phyloP scores from a whole-genome alignment of 1,140 invertebrate species.

The Galleria mellonella region DNA sequence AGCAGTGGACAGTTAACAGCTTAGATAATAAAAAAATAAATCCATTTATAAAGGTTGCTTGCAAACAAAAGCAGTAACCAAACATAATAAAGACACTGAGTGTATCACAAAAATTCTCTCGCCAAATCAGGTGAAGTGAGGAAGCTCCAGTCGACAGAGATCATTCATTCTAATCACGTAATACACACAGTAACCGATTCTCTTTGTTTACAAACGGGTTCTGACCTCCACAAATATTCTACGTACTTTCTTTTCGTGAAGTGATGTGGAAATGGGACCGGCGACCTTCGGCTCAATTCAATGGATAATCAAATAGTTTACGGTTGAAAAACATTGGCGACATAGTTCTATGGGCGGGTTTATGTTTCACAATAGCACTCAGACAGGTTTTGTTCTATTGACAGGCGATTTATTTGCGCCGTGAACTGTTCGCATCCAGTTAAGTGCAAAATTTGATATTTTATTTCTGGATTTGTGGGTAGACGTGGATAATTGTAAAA shows the following conservation, averaged over 20 bases:
- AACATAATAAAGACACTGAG: no score
- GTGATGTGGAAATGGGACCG: constrained; percentile 23
- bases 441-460: no score
- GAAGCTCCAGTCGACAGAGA: neutral
- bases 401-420: no score
- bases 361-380: constrained; percentile 19
- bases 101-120: no score
- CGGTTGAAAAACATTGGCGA: constrained; percentile 20
- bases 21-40: no score
- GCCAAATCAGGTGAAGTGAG: constrained; percentile 1
- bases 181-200: constrained; percentile 7
- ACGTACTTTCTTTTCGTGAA: constrained; percentile 11
- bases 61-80: no score
- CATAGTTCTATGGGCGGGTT: constrained; percentile 10
- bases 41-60: no score
- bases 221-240: constrained; percentile 16
- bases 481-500: no score
- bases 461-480: no score
- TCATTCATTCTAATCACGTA: constrained; percentile 7
- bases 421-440: no score
- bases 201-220: constrained; percentile 11
- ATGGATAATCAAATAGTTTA: constrained; percentile 36
- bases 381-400: neutral
- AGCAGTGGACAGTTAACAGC: no score
- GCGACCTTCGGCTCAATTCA: constrained; percentile 27